Evolutionary conservation across 2,888 invertebrate species (phyloP).

Genomic region (Pterostichus niger): DNA sequence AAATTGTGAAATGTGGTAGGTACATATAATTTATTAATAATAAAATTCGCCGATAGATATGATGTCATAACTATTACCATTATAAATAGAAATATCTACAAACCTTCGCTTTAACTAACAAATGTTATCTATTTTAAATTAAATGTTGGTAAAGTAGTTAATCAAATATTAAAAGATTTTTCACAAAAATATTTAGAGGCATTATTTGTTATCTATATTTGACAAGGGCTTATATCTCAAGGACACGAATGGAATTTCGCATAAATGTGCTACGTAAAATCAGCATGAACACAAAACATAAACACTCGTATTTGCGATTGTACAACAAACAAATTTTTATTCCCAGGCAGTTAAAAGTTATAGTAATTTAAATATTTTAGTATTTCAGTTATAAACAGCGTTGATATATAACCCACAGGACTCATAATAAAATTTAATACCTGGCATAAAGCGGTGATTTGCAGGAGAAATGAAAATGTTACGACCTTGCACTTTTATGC

Average conservation of each 20-base stretch:
- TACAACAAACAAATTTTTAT: conserved; percentile 44
- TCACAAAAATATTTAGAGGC: no score
- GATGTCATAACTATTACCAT: no score
- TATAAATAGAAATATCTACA: no score
- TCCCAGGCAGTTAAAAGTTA: conserved; percentile 33
- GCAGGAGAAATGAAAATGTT: conserved; percentile 63
- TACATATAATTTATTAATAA: no score
- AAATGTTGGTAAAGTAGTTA: no score
- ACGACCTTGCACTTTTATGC: conserved; percentile 65
- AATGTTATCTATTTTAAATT: no score
- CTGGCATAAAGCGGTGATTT: conserved; percentile 53
- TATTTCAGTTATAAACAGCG: conserved; percentile 49
- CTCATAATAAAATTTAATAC: conserved; percentile 51
- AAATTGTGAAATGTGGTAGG: no score
- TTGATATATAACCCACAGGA: conserved; percentile 52
- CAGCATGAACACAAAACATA: background rate
- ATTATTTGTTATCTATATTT: no score
- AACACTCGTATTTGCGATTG: conserved; percentile 18
- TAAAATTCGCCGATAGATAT: no score
- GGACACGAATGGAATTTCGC: conserved; percentile 21
- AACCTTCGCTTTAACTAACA: no score
- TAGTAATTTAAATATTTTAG: conserved; percentile 51
- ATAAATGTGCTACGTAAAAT: conserved; percentile 39
- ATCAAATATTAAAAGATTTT: no score
- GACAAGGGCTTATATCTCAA: no score